Base-by-base conservation (phyloP, 2,797 vertebrate species). In the Thalassophryne amazonica region DNA sequence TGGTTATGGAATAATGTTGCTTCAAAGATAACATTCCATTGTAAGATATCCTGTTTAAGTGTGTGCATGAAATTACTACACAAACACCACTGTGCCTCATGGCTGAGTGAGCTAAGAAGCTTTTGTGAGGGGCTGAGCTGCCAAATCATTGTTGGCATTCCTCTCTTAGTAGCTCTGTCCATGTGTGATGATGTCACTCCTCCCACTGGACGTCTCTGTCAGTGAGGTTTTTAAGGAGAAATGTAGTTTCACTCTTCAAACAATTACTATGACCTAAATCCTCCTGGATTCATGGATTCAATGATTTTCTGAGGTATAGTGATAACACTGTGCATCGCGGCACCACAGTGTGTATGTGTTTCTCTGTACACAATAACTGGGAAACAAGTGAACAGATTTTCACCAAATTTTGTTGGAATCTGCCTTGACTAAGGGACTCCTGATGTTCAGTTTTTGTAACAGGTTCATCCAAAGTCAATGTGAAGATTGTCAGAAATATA, bases 131-230 rank as follows among this genome's bases (percentile, higher is more conserved):
- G 37, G 53, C 65, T 60, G 49, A 77, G 73, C 69, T 58, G 68
- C 66, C 76, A 80, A 76, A 85, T 83, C 79, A 82, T 77, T 78
- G 76, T 86, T 81, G 84, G 74, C 75, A 85, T 86, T 83, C 72
- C 76, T 77, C 52, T 76, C 75, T 80, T 79, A 80, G 67, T 76
- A 59, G 66, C 67, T 50, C 53, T 54, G 60, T 66, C 75, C 53
- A 2, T 58, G 48, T 67, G 47, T 73, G 68, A 86, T 81, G 84
- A 88, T 79, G 78, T 83, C 76, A 87, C 45, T 76, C 28, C 24
- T 85, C 39, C 58, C 48, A 21, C 33, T 61, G 3, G 36, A 32
- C 27, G 15, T 24, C 25, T 22, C 5, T 29, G 19, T 14, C 28
- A 13, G 61, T 56, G 56, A 67, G 49, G 8, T 5, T 60, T 38